A percentile compares a stretch with the other conserved stretches of the same genome.
phyloP scores from a whole-genome alignment of 2,888 invertebrate genomes.

The Luperina testacea region DNA sequence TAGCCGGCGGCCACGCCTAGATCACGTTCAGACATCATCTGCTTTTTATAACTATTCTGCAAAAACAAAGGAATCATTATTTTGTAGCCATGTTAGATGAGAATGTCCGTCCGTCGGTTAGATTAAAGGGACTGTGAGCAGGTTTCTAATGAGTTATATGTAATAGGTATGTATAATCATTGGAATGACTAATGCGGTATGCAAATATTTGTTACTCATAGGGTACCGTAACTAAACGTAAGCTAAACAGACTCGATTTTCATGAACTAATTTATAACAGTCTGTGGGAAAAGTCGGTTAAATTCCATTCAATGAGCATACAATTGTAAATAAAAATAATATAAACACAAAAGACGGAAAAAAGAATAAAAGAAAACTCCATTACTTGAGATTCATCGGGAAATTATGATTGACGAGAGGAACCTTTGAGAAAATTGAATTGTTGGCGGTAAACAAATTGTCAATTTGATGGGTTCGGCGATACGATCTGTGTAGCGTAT shows the following conservation, averaged over 20 bases:
- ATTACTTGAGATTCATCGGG: slow-evolving; percentile 39
- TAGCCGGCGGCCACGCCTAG: slow-evolving; percentile 32
- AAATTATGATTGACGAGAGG: slow-evolving; percentile 58
- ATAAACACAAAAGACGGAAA: slow-evolving; percentile 3
- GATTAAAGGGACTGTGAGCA: slow-evolving; percentile 35
- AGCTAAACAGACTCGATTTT: slow-evolving; percentile 22
- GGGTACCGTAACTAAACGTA: slow-evolving; percentile 8
- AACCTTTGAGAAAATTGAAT: slow-evolving; percentile 44
- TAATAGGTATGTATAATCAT: slow-evolving; percentile 14
- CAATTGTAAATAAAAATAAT: slow-evolving; percentile 26
- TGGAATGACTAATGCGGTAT: slow-evolving; percentile 44
- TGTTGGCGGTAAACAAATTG: slow-evolving; percentile 52
- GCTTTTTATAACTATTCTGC: slow-evolving; percentile 42
- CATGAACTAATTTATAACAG: slow-evolving; percentile 13
- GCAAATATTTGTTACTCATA: slow-evolving; percentile 42
- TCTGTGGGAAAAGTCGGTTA: background rate
- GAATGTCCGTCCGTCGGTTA: slow-evolving; percentile 33
- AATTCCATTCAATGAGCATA: slow-evolving; percentile 2
- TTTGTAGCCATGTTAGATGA: slow-evolving; percentile 36
- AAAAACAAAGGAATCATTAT: slow-evolving; percentile 48
- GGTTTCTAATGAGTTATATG: slow-evolving; percentile 39
- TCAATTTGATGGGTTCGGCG: slow-evolving; percentile 40
- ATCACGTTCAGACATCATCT: slow-evolving; percentile 32
- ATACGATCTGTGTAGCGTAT: slow-evolving; percentile 24
- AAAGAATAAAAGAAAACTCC: slow-evolving; percentile 44